These are phyloP conservation scores for Drosophila sturtevanti DNA, from an alignment of 1,140 invertebrate genomes.

Conservation along the genomic window DNA sequence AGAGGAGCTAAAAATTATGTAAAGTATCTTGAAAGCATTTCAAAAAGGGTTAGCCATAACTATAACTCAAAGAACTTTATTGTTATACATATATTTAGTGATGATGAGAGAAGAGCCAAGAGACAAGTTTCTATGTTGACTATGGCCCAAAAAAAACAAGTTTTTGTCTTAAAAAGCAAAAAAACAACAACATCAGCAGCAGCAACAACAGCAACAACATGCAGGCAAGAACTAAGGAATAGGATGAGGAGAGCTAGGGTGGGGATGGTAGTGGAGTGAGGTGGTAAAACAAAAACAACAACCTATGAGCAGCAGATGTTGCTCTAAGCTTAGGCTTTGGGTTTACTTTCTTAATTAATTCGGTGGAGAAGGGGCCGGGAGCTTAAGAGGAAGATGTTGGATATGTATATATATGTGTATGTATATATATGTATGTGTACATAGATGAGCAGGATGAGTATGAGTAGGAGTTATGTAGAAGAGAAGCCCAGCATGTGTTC, in stretches of 20 bases:
- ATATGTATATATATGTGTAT: no score
- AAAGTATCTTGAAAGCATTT: conserved; percentile 57
- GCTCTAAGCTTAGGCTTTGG: conserved; percentile 22
- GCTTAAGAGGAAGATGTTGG: conserved; percentile 2
- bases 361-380: conserved; percentile 13
- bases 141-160: conserved; percentile 7
- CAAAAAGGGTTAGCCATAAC: conserved; percentile 23
- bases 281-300: not conserved
- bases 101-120: conserved; percentile 42
- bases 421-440: no score
- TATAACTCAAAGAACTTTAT: conserved; percentile 59
- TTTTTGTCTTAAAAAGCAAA: not conserved
- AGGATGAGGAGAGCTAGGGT: not conserved
- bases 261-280: no score
- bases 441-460: not conserved
- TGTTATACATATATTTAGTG: conserved; percentile 44
- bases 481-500: conserved; percentile 15
- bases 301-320: conserved; percentile 34
- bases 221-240: not conserved
- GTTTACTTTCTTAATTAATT: conserved; percentile 68
- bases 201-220: no score
- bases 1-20: conserved; percentile 41
- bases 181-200: no score
- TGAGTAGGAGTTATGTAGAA: not conserved
- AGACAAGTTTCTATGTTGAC: not conserved